These are phyloP conservation scores for Anomalospiza imberbis DNA, from an alignment of 2,797 vertebrate genomes.

Conservation along the genomic window DNA sequence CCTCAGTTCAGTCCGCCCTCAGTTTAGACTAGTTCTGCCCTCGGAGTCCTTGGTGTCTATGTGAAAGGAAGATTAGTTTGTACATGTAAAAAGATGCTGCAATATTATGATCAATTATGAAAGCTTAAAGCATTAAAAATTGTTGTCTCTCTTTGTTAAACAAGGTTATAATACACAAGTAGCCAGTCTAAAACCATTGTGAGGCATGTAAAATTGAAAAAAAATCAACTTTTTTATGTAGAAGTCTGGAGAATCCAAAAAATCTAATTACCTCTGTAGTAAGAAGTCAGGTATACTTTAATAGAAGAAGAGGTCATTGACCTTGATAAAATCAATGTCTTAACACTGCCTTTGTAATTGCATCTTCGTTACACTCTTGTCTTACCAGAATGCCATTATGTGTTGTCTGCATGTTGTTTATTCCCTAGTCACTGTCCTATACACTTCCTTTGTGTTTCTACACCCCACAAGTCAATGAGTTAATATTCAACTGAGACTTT, in stretches of 20 bases:
- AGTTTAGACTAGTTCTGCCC: neutral
- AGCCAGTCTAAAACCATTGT: neutral
- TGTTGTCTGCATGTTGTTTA: conserved; percentile 28
- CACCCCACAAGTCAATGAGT: conserved; percentile 33
- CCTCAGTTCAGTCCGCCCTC: neutral
- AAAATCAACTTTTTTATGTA: neutral
- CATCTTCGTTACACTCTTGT: neutral
- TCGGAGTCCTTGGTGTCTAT: neutral
- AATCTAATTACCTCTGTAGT: neutral
- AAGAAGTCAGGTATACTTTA: conserved; percentile 16
- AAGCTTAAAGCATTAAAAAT: neutral
- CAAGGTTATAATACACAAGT: neutral
- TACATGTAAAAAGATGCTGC: neutral
- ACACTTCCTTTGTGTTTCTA: conserved; percentile 21
- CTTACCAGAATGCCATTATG: neutral
- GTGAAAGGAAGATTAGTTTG: neutral
- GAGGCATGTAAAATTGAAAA: neutral
- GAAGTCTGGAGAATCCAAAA: neutral
- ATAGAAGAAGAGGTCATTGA: neutral
- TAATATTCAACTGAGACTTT: conserved; percentile 54
- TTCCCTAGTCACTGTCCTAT: neutral
- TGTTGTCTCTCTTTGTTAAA: neutral
- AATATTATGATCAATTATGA: neutral
- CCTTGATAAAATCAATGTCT: conserved; percentile 12
- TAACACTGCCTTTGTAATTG: conserved; percentile 21